A percentile compares a stretch with the other conserved stretches of the same genome.
Conservation (phyloP, 2,113 vertebrate genomes). For the Melanocharis versteri region DNA sequence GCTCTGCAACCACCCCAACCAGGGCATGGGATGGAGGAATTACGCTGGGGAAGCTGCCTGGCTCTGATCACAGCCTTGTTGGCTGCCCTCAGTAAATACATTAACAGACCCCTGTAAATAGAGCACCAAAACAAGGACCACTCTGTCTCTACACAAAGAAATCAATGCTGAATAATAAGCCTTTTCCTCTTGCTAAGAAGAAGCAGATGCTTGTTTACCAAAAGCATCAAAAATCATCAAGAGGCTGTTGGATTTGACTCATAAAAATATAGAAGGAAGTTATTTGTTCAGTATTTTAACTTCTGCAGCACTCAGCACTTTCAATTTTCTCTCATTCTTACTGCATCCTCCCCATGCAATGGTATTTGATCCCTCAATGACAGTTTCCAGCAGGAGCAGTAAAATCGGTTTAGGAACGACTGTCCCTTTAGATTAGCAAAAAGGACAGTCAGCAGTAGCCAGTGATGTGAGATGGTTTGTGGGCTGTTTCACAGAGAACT, state of each 20-base stretch:
- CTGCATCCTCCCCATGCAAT: not conserved
- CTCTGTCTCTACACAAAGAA: conserved; percentile 68
- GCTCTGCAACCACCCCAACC: not conserved
- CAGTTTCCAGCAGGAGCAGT: conserved; percentile 23
- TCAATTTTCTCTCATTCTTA: conserved; percentile 2
- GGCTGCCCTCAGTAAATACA: conserved; percentile 36
- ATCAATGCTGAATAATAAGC: conserved; percentile 59
- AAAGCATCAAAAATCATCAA: conserved; percentile 56
- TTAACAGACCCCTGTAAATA: conserved; percentile 27
- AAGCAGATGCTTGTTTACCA: conserved; percentile 66
- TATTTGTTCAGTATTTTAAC: conserved; percentile 47
- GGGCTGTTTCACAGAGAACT: not conserved
- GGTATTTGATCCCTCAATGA: not conserved
- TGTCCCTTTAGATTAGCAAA: not conserved
- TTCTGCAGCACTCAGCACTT: conserved; percentile 35
- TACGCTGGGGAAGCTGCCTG: not conserved
- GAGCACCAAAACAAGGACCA: conserved; percentile 57
- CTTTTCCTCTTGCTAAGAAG: conserved; percentile 65
- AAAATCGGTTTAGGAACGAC: not conserved
- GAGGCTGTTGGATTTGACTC: conserved; percentile 40
- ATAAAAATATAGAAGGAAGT: conserved; percentile 41
- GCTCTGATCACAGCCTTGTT: not conserved
- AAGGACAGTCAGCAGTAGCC: not conserved
- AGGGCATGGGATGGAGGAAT: not conserved
- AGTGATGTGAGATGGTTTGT: not conserved